Evolutionary conservation across 2,888 invertebrate genomes (phyloP).

Genomic region (Dendrolimus houi): DNA sequence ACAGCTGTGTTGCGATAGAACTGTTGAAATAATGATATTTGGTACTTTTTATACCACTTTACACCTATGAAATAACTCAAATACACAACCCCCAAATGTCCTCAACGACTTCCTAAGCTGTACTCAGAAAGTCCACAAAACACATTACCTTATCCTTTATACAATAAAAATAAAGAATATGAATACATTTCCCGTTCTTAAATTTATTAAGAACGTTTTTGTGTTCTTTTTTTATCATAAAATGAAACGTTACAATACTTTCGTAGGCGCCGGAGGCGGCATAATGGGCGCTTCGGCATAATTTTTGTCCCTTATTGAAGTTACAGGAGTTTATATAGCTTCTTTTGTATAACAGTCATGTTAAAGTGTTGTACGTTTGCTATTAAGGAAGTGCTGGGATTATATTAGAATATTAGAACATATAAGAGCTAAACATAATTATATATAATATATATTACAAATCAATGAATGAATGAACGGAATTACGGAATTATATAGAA

Average conservation of each 20-base stretch:
- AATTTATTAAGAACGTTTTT: neutral
- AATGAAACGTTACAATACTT: neutral
- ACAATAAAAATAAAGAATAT: neutral
- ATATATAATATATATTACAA: no score
- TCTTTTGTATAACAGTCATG: neutral
- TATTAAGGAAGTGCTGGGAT: neutral
- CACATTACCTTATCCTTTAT: neutral
- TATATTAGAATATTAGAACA: no score
- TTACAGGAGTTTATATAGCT: neutral
- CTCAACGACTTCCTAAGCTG: neutral
- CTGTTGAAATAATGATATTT: no score
- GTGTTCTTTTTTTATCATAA: neutral
- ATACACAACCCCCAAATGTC: neutral
- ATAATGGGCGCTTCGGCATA: neutral
- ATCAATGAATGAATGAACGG: no score
- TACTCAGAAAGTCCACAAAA: neutral
- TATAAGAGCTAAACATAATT: no score
- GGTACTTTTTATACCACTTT: no score
- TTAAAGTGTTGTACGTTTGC: neutral
- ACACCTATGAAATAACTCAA: no score
- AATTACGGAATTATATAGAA: no score
- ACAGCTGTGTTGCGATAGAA: no score
- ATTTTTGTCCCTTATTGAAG: neutral
- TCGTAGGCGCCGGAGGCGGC: neutral
- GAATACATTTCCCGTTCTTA: neutral